Evolutionary conservation across 2,113 vertebrate genomes (phyloP).

Genomic region (Hoplias malabaricus): DNA sequence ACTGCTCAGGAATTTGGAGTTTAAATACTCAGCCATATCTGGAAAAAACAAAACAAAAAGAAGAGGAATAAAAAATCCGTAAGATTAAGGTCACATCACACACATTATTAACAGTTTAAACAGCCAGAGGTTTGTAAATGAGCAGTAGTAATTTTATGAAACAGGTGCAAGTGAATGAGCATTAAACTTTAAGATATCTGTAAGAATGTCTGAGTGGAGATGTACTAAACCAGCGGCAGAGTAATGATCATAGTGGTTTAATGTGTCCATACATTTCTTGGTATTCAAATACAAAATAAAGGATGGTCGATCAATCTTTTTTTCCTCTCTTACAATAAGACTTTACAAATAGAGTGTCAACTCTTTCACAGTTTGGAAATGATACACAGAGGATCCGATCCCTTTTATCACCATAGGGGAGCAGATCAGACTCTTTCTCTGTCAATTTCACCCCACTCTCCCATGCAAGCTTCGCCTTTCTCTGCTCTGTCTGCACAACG

Average conservation of each 20-base stretch:
- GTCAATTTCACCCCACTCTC: slow-evolving; percentile 41
- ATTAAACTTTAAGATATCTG: neutral
- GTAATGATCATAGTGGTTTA: slow-evolving; percentile 26
- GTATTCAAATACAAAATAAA: slow-evolving; percentile 38
- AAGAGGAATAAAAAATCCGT: too few relatives aligned
- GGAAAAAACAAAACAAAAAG: slow-evolving; percentile 22
- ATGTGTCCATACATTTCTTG: slow-evolving; percentile 39
- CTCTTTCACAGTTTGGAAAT: slow-evolving; percentile 48
- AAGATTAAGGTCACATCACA: neutral
- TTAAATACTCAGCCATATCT: slow-evolving; percentile 15
- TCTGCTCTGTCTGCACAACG: slow-evolving; percentile 38
- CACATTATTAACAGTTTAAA: neutral
- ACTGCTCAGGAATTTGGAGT: neutral
- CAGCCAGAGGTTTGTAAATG: neutral
- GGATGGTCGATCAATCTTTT: slow-evolving; percentile 34
- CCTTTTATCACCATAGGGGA: slow-evolving; percentile 42
- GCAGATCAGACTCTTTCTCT: slow-evolving; percentile 45
- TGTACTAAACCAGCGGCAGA: neutral
- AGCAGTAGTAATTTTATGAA: neutral
- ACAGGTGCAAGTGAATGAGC: neutral
- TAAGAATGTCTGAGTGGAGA: neutral
- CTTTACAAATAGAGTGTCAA: slow-evolving; percentile 45
- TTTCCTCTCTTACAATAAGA: slow-evolving; percentile 27
- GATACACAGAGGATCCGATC: slow-evolving; percentile 35
- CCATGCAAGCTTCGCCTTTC: slow-evolving; percentile 34